A percentile compares a stretch with the other conserved stretches of the same genome.
Evolutionary conservation across 2,888 invertebrate species (phyloP).

Genomic region (Gymnosoma rotundatum): DNA sequence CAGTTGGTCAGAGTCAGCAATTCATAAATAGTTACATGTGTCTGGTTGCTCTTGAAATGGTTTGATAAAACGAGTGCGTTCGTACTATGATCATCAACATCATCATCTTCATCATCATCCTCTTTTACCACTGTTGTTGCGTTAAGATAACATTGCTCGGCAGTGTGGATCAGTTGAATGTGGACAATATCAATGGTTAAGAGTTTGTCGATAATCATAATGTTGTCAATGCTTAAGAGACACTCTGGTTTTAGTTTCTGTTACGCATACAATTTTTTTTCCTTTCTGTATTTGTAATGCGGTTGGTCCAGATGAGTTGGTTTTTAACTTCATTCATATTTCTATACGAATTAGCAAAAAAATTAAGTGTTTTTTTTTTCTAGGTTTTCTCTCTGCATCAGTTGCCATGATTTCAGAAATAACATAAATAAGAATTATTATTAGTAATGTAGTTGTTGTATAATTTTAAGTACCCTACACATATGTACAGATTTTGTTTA

Average conservation of each 20-base stretch:
- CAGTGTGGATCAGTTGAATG: constrained; percentile 27
- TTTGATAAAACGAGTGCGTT: background rate
- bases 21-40: constrained; percentile 64
- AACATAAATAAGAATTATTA: constrained; percentile 17
- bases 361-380: background rate
- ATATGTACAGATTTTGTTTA: no score
- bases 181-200: constrained; percentile 54
- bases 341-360: background rate
- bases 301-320: constrained; percentile 57
- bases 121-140: constrained; percentile 27
- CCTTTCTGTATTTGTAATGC: constrained; percentile 45
- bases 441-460: background rate
- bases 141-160: constrained; percentile 6
- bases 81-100: constrained; percentile 21
- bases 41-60: constrained; percentile 40
- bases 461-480: no score
- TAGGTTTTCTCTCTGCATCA: background rate
- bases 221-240: constrained; percentile 21
- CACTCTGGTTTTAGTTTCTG: constrained; percentile 44
- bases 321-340: constrained; percentile 19
- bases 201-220: constrained; percentile 29
- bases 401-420: constrained; percentile 28
- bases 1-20: constrained; percentile 33
- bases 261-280: background rate
- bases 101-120: constrained; percentile 27